These are phyloP conservation scores for Prunella fulvescens DNA, from an alignment of 2,113 vertebrate genomes.

Conservation along the genomic window DNA sequence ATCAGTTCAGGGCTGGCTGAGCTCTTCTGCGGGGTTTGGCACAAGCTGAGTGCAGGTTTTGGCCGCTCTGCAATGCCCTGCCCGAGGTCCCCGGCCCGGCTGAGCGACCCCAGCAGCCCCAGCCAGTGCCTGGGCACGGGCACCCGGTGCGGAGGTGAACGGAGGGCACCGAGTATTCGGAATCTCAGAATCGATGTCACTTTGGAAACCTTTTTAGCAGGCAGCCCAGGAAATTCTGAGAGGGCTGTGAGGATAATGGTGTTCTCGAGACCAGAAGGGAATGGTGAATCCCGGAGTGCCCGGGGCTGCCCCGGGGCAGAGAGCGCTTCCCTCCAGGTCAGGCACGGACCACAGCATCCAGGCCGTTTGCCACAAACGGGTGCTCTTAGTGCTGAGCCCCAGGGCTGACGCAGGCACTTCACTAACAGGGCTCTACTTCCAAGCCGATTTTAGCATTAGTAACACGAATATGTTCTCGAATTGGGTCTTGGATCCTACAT, in stretches of 20 bases:
- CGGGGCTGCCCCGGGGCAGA: background rate
- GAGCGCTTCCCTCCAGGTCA: accelerated
- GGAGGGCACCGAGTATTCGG: accelerated
- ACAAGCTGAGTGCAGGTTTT: accelerated
- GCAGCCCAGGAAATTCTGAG: background rate
- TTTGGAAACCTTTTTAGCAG: background rate
- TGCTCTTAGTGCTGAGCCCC: background rate
- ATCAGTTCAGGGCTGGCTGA: accelerated
- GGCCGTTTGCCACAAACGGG: background rate
- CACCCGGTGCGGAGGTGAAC: too few species aligned
- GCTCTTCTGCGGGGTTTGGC: background rate
- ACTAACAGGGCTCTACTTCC: background rate
- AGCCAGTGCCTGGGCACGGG: too few species aligned
- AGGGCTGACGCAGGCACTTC: background rate
- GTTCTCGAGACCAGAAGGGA: background rate
- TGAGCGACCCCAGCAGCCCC: too few species aligned
- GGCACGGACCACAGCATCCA: background rate
- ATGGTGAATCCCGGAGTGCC: too few species aligned
- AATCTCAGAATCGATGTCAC: accelerated
- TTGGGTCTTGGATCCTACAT: background rate
- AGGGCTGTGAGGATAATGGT: background rate
- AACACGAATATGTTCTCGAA: background rate
- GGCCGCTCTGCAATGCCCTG: accelerated
- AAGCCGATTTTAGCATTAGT: background rate
- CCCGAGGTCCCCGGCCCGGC: accelerated